Percentiles rank a stretch among this genome's conserved stretches.
Evolutionary conservation across 2,888 invertebrate species (phyloP).

Genomic region (Phragmatobia fuliginosa): DNA sequence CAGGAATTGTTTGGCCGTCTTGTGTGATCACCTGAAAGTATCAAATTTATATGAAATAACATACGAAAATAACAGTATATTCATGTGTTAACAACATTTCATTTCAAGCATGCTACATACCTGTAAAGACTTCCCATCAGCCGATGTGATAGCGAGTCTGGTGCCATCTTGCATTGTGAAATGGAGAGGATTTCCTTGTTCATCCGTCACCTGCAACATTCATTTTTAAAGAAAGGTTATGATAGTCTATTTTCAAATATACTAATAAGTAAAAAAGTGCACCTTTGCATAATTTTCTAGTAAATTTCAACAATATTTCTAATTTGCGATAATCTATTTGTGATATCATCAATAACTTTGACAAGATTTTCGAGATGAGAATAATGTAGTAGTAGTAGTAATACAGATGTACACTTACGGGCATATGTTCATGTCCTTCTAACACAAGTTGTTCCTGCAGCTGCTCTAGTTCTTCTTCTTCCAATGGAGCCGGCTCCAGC

Average conservation of each 20-base stretch:
- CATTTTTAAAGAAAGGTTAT: too few relatives aligned
- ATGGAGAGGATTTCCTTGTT: slow-evolving; percentile 89
- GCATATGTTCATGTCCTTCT: slow-evolving; percentile 51
- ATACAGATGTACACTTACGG: slow-evolving; percentile 58
- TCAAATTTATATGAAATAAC: background rate
- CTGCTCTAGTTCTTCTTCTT: slow-evolving; percentile 33
- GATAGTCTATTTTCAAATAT: too few relatives aligned
- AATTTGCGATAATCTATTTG: too few relatives aligned
- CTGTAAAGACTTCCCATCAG: slow-evolving; percentile 83
- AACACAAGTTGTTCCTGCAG: slow-evolving; percentile 35
- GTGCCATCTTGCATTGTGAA: slow-evolving; percentile 90
- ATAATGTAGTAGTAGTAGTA: too few relatives aligned
- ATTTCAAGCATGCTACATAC: slow-evolving; percentile 45
- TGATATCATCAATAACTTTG: too few relatives aligned
- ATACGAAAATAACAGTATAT: background rate
- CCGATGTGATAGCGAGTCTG: slow-evolving; percentile 87
- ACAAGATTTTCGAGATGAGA: too few relatives aligned
- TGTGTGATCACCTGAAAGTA: slow-evolving; percentile 78
- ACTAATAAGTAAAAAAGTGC: too few relatives aligned
- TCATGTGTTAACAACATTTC: background rate
- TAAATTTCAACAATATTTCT: too few relatives aligned
- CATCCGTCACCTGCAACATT: slow-evolving; percentile 87
- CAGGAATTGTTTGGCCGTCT: slow-evolving; percentile 84
- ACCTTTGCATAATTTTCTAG: too few relatives aligned
- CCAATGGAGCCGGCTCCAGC: slow-evolving; percentile 39